Evolutionary conservation across 2,888 invertebrate genomes (phyloP), one percentile per base, ranked within the genome.

Genomic region (Heteropelma amictum): DNA sequence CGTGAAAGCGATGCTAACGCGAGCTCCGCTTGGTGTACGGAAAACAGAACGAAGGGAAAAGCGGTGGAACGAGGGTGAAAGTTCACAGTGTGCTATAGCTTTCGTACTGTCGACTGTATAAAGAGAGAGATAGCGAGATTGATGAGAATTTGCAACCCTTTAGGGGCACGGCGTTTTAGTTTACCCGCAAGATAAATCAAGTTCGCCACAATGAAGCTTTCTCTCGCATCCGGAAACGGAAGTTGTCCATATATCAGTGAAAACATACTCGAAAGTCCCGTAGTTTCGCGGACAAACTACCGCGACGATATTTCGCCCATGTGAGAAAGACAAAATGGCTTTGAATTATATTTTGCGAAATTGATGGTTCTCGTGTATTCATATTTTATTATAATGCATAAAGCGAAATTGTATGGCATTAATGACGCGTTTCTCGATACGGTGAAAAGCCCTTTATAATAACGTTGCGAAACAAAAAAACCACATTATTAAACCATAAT

Each of bases 201-300:
- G 47, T 74, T 74, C 21, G 70, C 69, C 53, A 70, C 74, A 61
- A 74, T 69, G 69, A 64, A 74, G 53, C 73, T 74, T 64, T 64
- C 47, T 42, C 60, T 45, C 69, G 58, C 61, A 17, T 60, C 69
- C 53, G 74, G 65, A 65, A 74, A 54, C 74, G 74, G 70, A 74
- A 74, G 65, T 65, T 65, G 65, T 61, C 74, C 70, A 60, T 74
- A 58, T 70, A 70, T 74, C 69, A 70, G 70, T 40, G 47, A 74
- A 67, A 73, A 69, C 64, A 53, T 70, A 70, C 69, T 74, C 65
- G 61, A 70, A 70, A 74, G 47, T 70, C 14, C 8, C n/a, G 49
- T 26, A 35, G 33, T 45, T 40, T 28, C 30, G 47, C 4, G 45
- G 30, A 17, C 47, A 21, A 23, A 56, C 21, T 23, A 10, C 30